A percentile compares a stretch with the other conserved stretches of the same genome.
Conservation (phyloP, 2,797 vertebrate species). For the Sebastes cheni region DNA sequence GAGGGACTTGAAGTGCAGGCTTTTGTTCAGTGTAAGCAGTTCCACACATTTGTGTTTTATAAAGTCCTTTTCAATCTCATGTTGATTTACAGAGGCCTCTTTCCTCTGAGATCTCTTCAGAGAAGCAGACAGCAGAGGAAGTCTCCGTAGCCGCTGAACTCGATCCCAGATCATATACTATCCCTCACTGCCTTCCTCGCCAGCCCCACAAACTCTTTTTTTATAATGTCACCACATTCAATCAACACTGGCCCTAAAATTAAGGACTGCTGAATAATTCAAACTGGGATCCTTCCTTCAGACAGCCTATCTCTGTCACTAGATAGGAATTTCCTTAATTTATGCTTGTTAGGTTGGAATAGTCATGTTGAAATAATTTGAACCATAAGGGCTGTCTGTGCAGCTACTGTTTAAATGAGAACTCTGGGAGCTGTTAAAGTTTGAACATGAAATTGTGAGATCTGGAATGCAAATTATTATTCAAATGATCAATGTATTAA, state of each 20-base stretch:
- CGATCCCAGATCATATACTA: slow-evolving; percentile 51
- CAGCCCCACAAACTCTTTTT: slow-evolving; percentile 48
- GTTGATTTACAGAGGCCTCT: slow-evolving; percentile 72
- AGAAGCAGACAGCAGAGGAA: slow-evolving; percentile 66
- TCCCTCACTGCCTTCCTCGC: slow-evolving; percentile 52
- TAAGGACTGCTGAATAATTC: slow-evolving; percentile 68
- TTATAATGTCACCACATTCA: slow-evolving; percentile 71
- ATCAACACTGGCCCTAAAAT: slow-evolving; percentile 75
- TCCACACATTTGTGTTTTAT: slow-evolving; percentile 79
- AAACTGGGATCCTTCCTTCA: slow-evolving; percentile 64
- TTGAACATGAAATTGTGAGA: slow-evolving; percentile 75
- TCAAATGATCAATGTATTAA: slow-evolving; percentile 82
- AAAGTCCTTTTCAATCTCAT: slow-evolving; percentile 65
- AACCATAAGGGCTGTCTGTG: slow-evolving; percentile 75
- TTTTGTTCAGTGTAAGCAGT: slow-evolving; percentile 68
- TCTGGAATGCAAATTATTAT: slow-evolving; percentile 83
- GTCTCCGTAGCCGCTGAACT: slow-evolving; percentile 51
- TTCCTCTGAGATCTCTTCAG: slow-evolving; percentile 46
- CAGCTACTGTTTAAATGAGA: slow-evolving; percentile 78
- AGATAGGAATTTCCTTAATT: slow-evolving; percentile 80
- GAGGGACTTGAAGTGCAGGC: slow-evolving; percentile 26
- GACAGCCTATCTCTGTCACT: slow-evolving; percentile 74
- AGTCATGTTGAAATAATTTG: slow-evolving; percentile 79
- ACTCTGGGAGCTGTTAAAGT: slow-evolving; percentile 72
- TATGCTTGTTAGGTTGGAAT: slow-evolving; percentile 78